Conservation (phyloP, 2,888 invertebrate genomes). For the Cryptus armator region DNA sequence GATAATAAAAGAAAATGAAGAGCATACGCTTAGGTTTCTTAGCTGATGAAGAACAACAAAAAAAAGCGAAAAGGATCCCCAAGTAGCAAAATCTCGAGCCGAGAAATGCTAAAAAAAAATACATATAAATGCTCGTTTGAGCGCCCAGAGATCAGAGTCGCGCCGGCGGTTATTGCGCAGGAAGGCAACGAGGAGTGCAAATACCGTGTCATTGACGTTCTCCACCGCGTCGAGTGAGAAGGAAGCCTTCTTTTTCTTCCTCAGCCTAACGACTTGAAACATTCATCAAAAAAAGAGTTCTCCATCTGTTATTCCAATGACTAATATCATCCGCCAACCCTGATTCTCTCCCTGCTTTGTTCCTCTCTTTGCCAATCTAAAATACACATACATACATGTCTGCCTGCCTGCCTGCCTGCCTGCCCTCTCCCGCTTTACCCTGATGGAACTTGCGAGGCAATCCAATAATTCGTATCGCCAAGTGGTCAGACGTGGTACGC, state of each 20-base stretch:
- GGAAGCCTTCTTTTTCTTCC: conserved; percentile 44
- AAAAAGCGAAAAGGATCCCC: neutral
- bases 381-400: conserved; percentile 15
- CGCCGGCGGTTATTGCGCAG: conserved; percentile 32
- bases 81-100: conserved; percentile 53
- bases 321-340: conserved; percentile 25
- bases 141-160: conserved; percentile 39
- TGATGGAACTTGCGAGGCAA: conserved; percentile 29
- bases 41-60: conserved; percentile 2
- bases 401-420: neutral
- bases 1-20: conserved; percentile 50
- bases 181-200: conserved; percentile 44
- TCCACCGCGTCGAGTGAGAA: conserved; percentile 58
- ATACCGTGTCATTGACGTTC: conserved; percentile 69
- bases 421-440: neutral
- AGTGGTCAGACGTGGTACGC: conserved; percentile 48
- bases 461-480: conserved; percentile 62
- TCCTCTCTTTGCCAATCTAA: conserved; percentile 48
- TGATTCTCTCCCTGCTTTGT: conserved; percentile 30
- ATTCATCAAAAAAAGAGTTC: conserved; percentile 21
- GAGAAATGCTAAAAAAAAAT: conserved; percentile 6
- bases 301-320: conserved; percentile 15
- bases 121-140: neutral
- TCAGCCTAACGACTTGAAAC: conserved; percentile 23
- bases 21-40: conserved; percentile 13